These are phyloP conservation scores for Corythaeola cristata DNA, from an alignment of 2,113 vertebrate genomes.

Conservation along the genomic window DNA sequence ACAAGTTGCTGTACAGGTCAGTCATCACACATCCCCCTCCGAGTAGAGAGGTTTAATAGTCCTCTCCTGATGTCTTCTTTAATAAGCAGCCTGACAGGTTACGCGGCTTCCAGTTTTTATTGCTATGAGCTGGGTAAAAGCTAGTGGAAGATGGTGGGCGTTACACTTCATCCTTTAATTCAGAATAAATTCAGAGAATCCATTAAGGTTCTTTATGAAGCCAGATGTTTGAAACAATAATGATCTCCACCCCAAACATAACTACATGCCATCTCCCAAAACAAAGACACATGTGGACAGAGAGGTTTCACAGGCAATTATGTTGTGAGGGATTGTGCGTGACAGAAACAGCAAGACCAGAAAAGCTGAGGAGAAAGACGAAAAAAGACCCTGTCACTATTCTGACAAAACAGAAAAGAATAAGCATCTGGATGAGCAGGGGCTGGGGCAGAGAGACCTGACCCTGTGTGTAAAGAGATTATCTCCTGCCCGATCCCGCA, in stretches of 20 bases:
- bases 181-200: conserved; percentile 47
- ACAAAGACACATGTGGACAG: conserved; percentile 61
- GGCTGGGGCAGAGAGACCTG: background rate
- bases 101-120: background rate
- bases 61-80: background rate
- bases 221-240: conserved; percentile 69
- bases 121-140: background rate
- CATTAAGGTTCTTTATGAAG: conserved; percentile 49
- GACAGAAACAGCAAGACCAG: conserved; percentile 48
- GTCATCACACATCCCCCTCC: background rate
- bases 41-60: background rate
- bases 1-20: background rate
- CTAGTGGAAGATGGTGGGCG: background rate
- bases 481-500: background rate
- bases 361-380: background rate
- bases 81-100: conserved; percentile 40
- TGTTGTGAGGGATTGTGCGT: background rate
- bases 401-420: background rate
- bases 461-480: conserved; percentile 41
- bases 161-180: conserved; percentile 41
- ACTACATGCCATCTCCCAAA: conserved; percentile 46
- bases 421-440: conserved; percentile 1
- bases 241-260: conserved; percentile 57
- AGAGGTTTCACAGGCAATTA: conserved; percentile 42
- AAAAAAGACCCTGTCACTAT: background rate